Base-by-base conservation (phyloP, 2,797 vertebrate genomes). In the Lateolabrax maculatus region DNA sequence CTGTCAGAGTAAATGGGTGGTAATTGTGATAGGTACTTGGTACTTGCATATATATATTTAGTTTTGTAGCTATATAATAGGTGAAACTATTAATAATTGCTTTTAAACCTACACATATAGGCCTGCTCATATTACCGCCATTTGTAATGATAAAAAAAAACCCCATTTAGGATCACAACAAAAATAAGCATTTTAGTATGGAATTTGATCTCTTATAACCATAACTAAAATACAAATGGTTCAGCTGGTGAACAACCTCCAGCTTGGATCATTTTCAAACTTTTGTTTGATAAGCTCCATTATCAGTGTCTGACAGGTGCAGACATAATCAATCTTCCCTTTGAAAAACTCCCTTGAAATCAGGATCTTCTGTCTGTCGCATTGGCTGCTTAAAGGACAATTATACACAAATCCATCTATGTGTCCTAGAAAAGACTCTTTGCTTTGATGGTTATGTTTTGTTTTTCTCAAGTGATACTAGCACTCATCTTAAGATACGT, bases 241-340 rank as follows among this genome's bases (percentile, higher is more conserved):
- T 46, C 27, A 48, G 34, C 41, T 18, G 39, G 16, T 29, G n/a
- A 70, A 60, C 44, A 44, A 57, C 75, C 53, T 48, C 27, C 27
- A 57, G 2, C 29, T 21, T 46, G 18, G 34, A 49, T 56, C 41
- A 8, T 75, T 12, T 48, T 46, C 16, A 53, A 11, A 31, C 34
- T 76, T 71, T 79, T 36, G 21, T 75, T 66, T 77, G 36, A 62
- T 67, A 34, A 60, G 36, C 31, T 61, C 41, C 25, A 56, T 73
- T 73, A 76, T 85, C 75, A 65, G 70, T 74, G 60, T 77, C 78
- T 66, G 56, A 57, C 71, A 71, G 65, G 27, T 71, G 60, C 70
- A 70, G 65, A 74, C 61, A 49, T 41, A 58, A 76, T 81, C 41
- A 43, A 61, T 81, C 37, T 55, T 27, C 64, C 64, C 31, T 34